Evolutionary conservation across 92 coral and sea anemone species (phyloP).

Genomic region (Epizoanthus illoricatus): DNA sequence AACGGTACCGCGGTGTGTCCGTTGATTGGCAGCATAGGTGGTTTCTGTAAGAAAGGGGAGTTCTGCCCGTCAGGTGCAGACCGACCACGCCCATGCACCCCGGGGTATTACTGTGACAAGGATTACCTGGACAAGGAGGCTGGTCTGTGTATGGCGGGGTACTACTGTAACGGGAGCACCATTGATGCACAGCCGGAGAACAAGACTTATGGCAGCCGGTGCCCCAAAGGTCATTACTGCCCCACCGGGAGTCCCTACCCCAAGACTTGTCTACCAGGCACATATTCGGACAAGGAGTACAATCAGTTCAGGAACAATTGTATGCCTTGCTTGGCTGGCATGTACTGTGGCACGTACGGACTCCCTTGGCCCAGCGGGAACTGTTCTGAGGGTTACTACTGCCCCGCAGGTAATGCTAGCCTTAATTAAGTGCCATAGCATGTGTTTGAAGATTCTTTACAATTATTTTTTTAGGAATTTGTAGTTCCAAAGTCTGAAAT

Average conservation of each 20-base stretch:
- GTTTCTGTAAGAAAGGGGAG: constrained; percentile 88
- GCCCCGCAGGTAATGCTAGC: constrained; percentile 61
- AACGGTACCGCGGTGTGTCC: constrained; percentile 89
- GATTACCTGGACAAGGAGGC: constrained; percentile 82
- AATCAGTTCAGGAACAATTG: constrained; percentile 95
- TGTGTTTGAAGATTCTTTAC: too few species aligned
- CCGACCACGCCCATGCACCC: constrained; percentile 90
- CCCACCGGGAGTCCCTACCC: constrained; percentile 88
- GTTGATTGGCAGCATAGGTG: constrained; percentile 89
- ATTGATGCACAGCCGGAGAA: constrained; percentile 76
- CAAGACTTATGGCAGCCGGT: constrained; percentile 83
- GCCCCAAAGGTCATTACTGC: constrained; percentile 93
- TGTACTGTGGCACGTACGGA: constrained; percentile 78
- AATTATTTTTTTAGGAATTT: too few species aligned
- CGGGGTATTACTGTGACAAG: constrained; percentile 84
- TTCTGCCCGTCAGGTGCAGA: constrained; percentile 93
- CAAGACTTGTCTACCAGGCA: constrained; percentile 85
- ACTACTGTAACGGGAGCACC: constrained; percentile 98
- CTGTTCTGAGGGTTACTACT: constrained; percentile 94
- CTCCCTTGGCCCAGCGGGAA: constrained; percentile 85
- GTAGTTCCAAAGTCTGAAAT: too few species aligned
- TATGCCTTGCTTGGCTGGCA: constrained; percentile 89
- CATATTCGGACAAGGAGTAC: constrained; percentile 86
- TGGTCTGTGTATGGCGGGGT: constrained; percentile 87
- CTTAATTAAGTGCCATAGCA: not conserved